Base-by-base conservation (phyloP, 2,113 vertebrate species). In the Heterocephalus glaber region DNA sequence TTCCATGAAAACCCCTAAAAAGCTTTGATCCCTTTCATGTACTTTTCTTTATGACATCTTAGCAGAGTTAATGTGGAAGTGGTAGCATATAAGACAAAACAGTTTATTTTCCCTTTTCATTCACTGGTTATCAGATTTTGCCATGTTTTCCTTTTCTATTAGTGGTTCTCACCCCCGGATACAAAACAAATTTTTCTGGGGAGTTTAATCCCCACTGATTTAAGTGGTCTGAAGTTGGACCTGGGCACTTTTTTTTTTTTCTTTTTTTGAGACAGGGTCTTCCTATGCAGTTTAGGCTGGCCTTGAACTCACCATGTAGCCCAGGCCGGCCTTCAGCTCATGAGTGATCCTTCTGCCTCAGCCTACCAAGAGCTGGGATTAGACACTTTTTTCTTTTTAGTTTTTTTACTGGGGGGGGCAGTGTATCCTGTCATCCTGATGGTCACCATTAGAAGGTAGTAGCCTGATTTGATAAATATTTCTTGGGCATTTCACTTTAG, bases 71-170 rank as follows among this genome's bases (percentile, higher is more conserved):
- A 76, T 92, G 82, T 88, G 77, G 41, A 94, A 47, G 26, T 74
- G 16, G 33, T 41, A 44, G 12, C 19, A 81, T 12, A 54, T 30
- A 94, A 91, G 61, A 68, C 54, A 60, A 82, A 47, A 54, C 44
- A 58, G 56, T 33, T 77, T 28, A 30, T 61, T 68, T 76, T 84
- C 90, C 58, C 7, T 80, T 54, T 90, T 79, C 33, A 22, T 52
- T 86, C 30, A 81, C 33, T 77, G 19, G 24, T 58, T 61, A n/a
- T 22, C 16, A 63, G 33, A 76, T 80, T 63, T 63, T 77, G 20
- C 38, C 65, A 13, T 77, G 17, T 93, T 91, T 96, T 56, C 58
- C 56, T 81, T 96, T 49, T 93, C 84, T 94, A 6, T 60, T 93
- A 84, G 47, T 93, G 54, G 35, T 95, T 86, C 60, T 79, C 38